Evolutionary conservation across 2,888 invertebrate genomes (phyloP), one percentile per base, ranked within the genome.

Genomic region (Drosophila imparisetae): DNA sequence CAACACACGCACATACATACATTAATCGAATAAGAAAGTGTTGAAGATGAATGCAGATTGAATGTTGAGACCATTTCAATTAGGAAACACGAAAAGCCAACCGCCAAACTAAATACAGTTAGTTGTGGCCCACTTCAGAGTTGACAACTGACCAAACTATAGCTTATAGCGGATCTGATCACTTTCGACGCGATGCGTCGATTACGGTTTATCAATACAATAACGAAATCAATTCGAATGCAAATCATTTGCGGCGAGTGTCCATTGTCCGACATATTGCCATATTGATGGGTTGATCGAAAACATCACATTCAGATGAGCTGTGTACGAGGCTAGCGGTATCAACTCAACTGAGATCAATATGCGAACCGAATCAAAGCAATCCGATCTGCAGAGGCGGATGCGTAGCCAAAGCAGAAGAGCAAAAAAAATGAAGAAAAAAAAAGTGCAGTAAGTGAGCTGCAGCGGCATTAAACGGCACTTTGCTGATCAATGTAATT

Each of bases 191-290:
- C 77, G 67, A 72, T 75, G 27, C 27, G 55, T 27, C 27, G 70
- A 77, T 79, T 86, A 89, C 90, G 83, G 86, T 89, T 90, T 84
- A 88, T 83, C 87, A 30, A 50, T 67, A n/a, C 55, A 55, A 38
- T 40, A 38, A 68, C 66, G 72, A 86, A 86, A 81, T 76, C 85
- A 80, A 90, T 87, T 87, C 86, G 78, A 85, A 87, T 90, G 89
- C 90, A 87, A 87, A 87, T 87, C 85, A 78, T 61, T 73, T 69
- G 69, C 66, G 65, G 71, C 66, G 63, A 81, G 70, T 76, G 69
- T 70, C 81, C 68, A 81, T 81, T 78, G 75, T 78, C 42, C 8
- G 55, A n/a, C 34, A 21, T 34, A 27, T 40, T 64, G 60, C 64
- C 66, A 77, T 73, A 86, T 80, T 80, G 88, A 83, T 73, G 68